Evolutionary conservation across 2,113 vertebrate genomes (phyloP), one percentile per base, ranked within the genome.

Genomic region (Lampris incognitus): DNA sequence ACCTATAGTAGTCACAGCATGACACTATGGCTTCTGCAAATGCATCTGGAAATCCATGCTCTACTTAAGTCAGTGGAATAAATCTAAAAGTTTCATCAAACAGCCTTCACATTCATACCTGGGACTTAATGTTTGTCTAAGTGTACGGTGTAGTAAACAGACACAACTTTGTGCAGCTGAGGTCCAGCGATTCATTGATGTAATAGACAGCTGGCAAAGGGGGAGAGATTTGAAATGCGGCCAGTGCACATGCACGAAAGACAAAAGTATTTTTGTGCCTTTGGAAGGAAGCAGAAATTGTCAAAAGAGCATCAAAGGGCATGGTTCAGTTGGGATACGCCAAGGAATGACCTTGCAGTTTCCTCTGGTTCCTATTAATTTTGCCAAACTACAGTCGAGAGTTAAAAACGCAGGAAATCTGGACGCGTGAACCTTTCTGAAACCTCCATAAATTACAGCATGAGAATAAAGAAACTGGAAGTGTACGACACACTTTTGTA

Each of bases 1-100:
- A 56, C 80, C 77, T 56, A 48, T 69, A 64, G 72, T 74, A 55
- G 59, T 55, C 36, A 51, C 55, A 57, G 46, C 44, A 55, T 39
- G 59, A 51, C 42, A 51, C 66, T 44, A 9, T 69, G 54, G 54
- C 66, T 37, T 41, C 41, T 38, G 10, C 39, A 46, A 41, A 54
- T 24, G 24, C 24, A 24, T 24, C 13, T 36, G 40, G 36, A 40
- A 44, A 42, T 63, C 41, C 36, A 66, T n/a, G 44, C 61, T 49
- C 41, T 46, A 63, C 9, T n/a, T 36, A 8, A 36, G 56, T 9
- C 56, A 60, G 40, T 37, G 5, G n/a, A n/a, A 56, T 49, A 74
- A 39, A 59, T 5, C 51, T 10, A 52, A 5, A 46, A 46, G 59
- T 58, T 41, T 52, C 65, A 42, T 62, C 46, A 37, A 51, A 66